phyloP scores from a whole-genome alignment of 1,140 invertebrate genomes.

The Apis mellifera region Amel_HAv3.1 CM009931.2:19140501-19141000 shows the following conservation, averaged over 20 bases:
- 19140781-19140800: constrained; percentile 25
- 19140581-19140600: background rate
- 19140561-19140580: constrained; percentile 1
- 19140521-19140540: background rate
- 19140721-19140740: constrained; percentile 25
- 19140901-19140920: background rate
- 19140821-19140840: too few relatives aligned
- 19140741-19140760: constrained; percentile 37
- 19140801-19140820: background rate
- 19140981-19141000: constrained; percentile 1
- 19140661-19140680: background rate
- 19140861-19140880: constrained; percentile 48
- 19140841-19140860: constrained; percentile 44
- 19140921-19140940: constrained; percentile 39
- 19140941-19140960: constrained; percentile 43
- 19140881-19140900: constrained; percentile 43
- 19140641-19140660: too few relatives aligned
- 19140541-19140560: background rate
- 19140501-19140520: background rate
- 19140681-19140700: background rate
- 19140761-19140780: constrained; percentile 8
- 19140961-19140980: constrained; percentile 43
- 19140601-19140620: fast-evolving
- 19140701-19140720: background rate
- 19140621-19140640: background rate